phyloP scores from a whole-genome alignment of 1,140 invertebrate genomes.

The Epicauta chinensis region DNA sequence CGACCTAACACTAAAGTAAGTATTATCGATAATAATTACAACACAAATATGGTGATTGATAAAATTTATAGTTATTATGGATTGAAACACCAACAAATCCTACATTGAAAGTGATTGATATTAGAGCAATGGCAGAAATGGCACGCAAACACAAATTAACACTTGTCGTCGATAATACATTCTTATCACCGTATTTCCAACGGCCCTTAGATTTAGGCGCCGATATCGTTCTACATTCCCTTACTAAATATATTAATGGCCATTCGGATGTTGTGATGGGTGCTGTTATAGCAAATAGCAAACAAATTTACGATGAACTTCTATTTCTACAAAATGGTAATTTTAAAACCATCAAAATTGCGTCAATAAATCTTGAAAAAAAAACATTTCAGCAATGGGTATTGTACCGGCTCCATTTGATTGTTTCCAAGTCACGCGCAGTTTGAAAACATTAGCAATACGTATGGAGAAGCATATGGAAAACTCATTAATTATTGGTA shows the following conservation, averaged over 20 bases:
- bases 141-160: conserved; percentile 60
- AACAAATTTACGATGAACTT: conserved; percentile 64
- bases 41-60: neutral
- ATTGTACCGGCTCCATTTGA: conserved; percentile 95
- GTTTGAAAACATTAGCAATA: conserved; percentile 88
- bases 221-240: conserved; percentile 71
- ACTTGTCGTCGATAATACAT: conserved; percentile 94
- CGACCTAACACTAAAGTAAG: conserved; percentile 79
- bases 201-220: conserved; percentile 70
- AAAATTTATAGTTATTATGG: conserved; percentile 53
- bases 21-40: neutral
- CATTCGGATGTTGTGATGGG: conserved; percentile 85
- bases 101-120: conserved; percentile 84
- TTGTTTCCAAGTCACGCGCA: conserved; percentile 88
- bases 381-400: conserved; percentile 64
- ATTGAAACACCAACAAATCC: conserved; percentile 99
- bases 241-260: conserved; percentile 86
- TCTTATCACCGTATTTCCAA: conserved; percentile 76
- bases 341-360: conserved; percentile 13
- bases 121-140: conserved; percentile 64
- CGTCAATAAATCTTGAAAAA: conserved; percentile 1
- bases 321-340: conserved; percentile 87
- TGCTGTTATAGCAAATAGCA: conserved; percentile 47
- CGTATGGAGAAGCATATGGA: conserved; percentile 86
- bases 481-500: conserved; percentile 70